Base-by-base conservation (phyloP, 2,113 vertebrate species). In the Thamnophis sirtalis region DNA sequence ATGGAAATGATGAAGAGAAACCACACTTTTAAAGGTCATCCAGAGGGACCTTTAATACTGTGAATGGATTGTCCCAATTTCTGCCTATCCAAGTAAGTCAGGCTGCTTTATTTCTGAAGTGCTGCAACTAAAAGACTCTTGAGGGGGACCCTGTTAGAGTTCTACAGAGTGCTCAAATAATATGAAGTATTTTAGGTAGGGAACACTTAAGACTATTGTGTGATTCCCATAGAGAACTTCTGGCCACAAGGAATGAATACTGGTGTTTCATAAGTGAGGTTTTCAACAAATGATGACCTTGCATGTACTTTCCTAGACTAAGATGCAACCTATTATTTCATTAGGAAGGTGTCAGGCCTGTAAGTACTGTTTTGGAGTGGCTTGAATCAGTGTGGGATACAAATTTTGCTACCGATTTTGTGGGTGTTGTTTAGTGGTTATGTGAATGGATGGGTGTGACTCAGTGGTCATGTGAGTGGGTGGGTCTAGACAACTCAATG, bases 261-360 rank as follows among this genome's bases (percentile, higher is more conserved):
- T 93, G 90, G 92, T 92, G 93, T 95, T 94, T 95, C 93, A 91
- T 91, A 94, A 91, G 0, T 84, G 86, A 89, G 92, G 8, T 92
- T 96, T 94, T 95, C 95, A 95, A 92, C 94, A 94, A 93, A 33
- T 94, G 63, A 92, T 92, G 93, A 93, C 91, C 93, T 94, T 94
- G 92, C 93, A 91, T 95, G 91, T 94, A 95, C 92, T 94, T 90
- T 89, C 91, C 55, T 55, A n/a, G 24, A 92, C 94, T 93, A 93
- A 95, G 91, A 94, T 96, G 91, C 91, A 93, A 95, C 95, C 95
- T 95, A 94, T 94, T 92, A 95, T 95, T 95, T 96, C 96, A 97
- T 95, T 97, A 96, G 93, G 89, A 94, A 95, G 95, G 94, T 91
- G 87, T 93, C 93, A 94, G 94, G 94, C 60, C 0, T 0, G 0